These are phyloP conservation scores for Callionymus lyra DNA, from an alignment of 2,113 vertebrate genomes.

Conservation along the genomic window DNA sequence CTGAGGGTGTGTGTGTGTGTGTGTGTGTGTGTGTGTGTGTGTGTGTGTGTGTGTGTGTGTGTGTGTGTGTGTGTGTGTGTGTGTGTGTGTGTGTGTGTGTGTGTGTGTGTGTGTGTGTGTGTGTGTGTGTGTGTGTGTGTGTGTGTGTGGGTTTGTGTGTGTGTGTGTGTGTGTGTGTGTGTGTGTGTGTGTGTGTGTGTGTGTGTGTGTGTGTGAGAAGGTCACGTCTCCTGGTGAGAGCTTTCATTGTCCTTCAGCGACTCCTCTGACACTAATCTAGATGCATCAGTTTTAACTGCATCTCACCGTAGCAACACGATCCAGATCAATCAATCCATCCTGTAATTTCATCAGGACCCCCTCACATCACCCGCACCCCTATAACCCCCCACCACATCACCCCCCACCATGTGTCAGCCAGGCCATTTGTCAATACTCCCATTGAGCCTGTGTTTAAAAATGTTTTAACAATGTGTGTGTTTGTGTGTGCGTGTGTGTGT, in stretches of 20 bases:
- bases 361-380: background rate
- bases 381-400: conserved; percentile 7
- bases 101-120: background rate
- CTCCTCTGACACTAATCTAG: conserved; percentile 62
- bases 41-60: background rate
- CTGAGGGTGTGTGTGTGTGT: background rate
- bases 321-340: conserved; percentile 62
- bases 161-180: background rate
- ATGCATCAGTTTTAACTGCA: conserved; percentile 61
- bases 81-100: background rate
- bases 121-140: background rate
- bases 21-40: background rate
- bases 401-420: conserved; percentile 12
- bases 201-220: conserved; percentile 30
- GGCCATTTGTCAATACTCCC: conserved; percentile 51
- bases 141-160: too few species aligned
- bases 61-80: background rate
- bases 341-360: conserved; percentile 58
- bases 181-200: conserved; percentile 4
- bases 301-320: conserved; percentile 24
- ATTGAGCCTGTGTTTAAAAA: conserved; percentile 9
- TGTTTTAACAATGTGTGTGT: conserved; percentile 10
- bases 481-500: conserved; percentile 5
- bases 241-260: conserved; percentile 58
- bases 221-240: conserved; percentile 51